Evolutionary conservation across 2,113 vertebrate species (phyloP).

Genomic region (Cyanocitta stelleri): DNA sequence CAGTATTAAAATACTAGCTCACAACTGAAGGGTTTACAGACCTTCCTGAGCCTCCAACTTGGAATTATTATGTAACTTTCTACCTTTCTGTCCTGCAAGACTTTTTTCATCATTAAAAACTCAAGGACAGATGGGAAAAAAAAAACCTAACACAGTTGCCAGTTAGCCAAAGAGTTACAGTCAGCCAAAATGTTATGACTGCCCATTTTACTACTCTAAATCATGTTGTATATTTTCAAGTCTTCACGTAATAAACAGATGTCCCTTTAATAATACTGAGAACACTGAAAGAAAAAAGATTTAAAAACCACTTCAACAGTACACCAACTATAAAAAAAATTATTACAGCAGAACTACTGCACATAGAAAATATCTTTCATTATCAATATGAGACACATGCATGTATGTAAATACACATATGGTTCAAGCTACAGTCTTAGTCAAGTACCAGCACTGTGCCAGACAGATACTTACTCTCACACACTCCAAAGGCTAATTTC

Average conservation of each 20-base stretch:
- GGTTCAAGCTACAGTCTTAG: not conserved
- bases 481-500: not conserved
- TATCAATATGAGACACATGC: not conserved
- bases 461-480: not conserved
- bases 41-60: not conserved
- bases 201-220: not conserved
- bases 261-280: not conserved
- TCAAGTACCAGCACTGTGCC: not conserved
- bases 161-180: not conserved
- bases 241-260: not conserved
- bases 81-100: not conserved
- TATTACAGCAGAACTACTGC: not conserved
- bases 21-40: not conserved
- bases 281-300: not conserved
- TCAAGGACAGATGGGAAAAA: not conserved
- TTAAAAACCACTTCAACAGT: not conserved
- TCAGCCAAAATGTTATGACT: not conserved
- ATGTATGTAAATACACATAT: not conserved
- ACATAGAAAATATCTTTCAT: not conserved
- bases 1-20: not conserved
- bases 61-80: not conserved
- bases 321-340: not conserved
- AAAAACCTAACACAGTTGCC: not conserved
- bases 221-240: not conserved
- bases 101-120: not conserved